Base-by-base conservation (phyloP, 1,140 invertebrate genomes). In the Zaprionus camerounensis region DNA sequence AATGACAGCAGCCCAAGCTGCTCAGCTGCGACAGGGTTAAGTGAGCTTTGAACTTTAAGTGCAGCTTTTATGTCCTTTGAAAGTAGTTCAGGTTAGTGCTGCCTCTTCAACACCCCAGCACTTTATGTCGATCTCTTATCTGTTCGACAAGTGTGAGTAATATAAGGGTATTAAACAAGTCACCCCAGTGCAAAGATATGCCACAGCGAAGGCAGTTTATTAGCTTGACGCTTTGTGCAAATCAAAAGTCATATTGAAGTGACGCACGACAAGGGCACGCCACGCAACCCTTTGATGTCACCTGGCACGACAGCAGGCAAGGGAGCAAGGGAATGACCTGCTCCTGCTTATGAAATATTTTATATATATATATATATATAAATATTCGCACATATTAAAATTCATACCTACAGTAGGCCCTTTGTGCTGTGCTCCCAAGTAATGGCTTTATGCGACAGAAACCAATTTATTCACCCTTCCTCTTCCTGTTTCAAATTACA, bases 391-490 rank as follows among this genome's bases (percentile, higher is more conserved):
- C 69, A 77, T 72, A 77, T 77, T 77, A 77, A 77, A 77, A 77
- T 77, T 72, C 63, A 77, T 77, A 77, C 70, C 61, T 61, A 66
- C 73, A 53, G 62, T 62, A 59, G 63, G 57, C 38, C 46, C 63
- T 72, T 76, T 72, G 70, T 77, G 74, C 69, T 67, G 56, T 24
- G 49, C 38, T 67, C 57, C 70, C 69, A 56, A 57, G 59, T 75
- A 78, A 78, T 78, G 71, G 76, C 71, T 70, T 78, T 75, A 78
- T 78, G 71, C 76, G 76, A 69, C 76, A 75, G 62, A 78, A 78
- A 75, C 71, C 76, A 78, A 78, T 78, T 78, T 78, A 78, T 78
- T 70, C 76, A 69, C 66, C 72, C 71, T 74, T 78, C 76, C 76
- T 70, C 61, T 78, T 76, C 74, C 70, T 66, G 63, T 46, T 70